Evolutionary conservation across 2,888 invertebrate genomes (phyloP).

Genomic region (Gerris lacustris): DNA sequence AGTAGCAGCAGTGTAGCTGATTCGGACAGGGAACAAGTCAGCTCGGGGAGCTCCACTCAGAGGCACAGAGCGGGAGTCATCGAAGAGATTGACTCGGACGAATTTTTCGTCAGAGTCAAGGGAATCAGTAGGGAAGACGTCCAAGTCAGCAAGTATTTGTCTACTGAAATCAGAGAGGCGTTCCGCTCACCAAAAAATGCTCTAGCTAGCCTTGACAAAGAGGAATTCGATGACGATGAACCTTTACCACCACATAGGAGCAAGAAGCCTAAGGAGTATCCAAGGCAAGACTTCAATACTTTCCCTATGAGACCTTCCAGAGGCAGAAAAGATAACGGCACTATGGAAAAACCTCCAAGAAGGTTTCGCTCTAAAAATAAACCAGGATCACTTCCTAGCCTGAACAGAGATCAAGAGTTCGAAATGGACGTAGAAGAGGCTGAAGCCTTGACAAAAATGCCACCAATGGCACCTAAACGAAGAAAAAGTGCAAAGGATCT

Average conservation of each 20-base stretch:
- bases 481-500: constrained; percentile 29
- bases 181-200: constrained; percentile 52
- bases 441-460: background rate
- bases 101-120: constrained; percentile 71
- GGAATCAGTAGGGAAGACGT: constrained; percentile 73
- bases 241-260: constrained; percentile 19
- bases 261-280: constrained; percentile 13
- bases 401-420: constrained; percentile 21
- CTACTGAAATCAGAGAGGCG: constrained; percentile 66
- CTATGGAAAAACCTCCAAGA: constrained; percentile 24
- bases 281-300: constrained; percentile 19
- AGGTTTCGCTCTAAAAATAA: constrained; percentile 19
- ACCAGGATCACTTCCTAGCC: constrained; percentile 25
- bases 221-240: constrained; percentile 34
- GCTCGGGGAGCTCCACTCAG: constrained; percentile 28
- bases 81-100: constrained; percentile 76
- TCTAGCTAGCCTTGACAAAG: constrained; percentile 48
- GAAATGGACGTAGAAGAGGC: constrained; percentile 28
- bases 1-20: constrained; percentile 25
- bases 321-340: constrained; percentile 22
- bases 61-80: constrained; percentile 45
- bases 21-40: constrained; percentile 26
- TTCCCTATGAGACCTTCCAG: constrained; percentile 23
- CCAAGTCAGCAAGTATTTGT: constrained; percentile 62
- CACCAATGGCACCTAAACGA: constrained; percentile 31